Conservation (phyloP, 2,797 vertebrate genomes). For the Sebastiscus tertius region DNA sequence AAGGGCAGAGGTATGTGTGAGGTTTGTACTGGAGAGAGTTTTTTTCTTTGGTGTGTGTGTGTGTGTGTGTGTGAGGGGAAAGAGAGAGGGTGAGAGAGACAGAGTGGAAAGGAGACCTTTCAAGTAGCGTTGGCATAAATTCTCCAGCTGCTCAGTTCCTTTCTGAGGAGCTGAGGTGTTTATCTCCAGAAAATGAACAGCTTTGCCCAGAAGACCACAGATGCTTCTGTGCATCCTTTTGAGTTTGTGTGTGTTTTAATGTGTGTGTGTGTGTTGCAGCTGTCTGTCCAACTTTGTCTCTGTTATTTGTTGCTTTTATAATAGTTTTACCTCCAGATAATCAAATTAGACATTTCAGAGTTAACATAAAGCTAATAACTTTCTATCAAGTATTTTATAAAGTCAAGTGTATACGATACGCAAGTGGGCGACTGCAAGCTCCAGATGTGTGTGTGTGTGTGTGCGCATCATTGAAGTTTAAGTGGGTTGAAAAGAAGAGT, state of each 20-base stretch:
- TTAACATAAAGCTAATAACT: slow-evolving; percentile 31
- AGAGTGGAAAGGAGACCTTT: slow-evolving; percentile 79
- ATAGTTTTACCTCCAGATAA: slow-evolving; percentile 55
- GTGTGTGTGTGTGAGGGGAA: slow-evolving; percentile 33
- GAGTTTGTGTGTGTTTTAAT: slow-evolving; percentile 64
- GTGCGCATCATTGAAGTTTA: slow-evolving; percentile 21
- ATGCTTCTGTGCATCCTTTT: slow-evolving; percentile 81
- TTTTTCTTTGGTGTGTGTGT: slow-evolving; percentile 21
- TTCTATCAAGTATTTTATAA: slow-evolving; percentile 1
- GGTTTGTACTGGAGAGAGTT: slow-evolving; percentile 39
- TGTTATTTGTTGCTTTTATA: slow-evolving; percentile 56
- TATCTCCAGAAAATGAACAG: slow-evolving; percentile 83
- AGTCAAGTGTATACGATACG: not conserved
- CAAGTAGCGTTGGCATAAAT: slow-evolving; percentile 82
- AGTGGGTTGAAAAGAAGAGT: slow-evolving; percentile 17
- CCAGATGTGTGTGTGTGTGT: slow-evolving; percentile 59
- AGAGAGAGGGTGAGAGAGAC: slow-evolving; percentile 60
- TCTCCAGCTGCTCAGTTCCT: slow-evolving; percentile 85
- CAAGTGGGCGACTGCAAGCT: not conserved
- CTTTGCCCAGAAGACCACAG: slow-evolving; percentile 83
- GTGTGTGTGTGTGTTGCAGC: slow-evolving; percentile 62
- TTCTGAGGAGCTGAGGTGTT: slow-evolving; percentile 82
- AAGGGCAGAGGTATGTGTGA: slow-evolving; percentile 46
- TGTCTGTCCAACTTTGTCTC: slow-evolving; percentile 72
- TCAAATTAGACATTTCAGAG: slow-evolving; percentile 45